phyloP scores from a whole-genome alignment of 1,140 invertebrate genomes.

The Penaeus indicus region DNA sequence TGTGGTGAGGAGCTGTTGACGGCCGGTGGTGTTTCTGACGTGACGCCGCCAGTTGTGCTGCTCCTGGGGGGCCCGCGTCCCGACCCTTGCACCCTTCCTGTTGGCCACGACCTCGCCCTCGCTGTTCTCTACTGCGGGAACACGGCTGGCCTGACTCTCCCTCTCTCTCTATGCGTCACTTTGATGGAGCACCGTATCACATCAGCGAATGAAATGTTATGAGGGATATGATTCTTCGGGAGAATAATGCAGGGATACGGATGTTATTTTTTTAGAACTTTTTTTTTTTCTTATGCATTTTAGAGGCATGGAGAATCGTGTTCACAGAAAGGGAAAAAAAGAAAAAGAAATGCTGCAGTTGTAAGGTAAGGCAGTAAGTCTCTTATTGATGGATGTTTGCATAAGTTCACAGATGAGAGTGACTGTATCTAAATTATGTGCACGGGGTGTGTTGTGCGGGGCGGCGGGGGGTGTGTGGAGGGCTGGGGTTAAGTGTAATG shows the following conservation, averaged over 20 bases:
- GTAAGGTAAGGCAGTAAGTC: too few species aligned
- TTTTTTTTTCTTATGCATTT: background rate
- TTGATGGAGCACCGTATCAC: background rate
- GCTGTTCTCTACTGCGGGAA: background rate
- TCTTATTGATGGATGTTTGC: slow-evolving; percentile 24
- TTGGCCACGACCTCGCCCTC: slow-evolving; percentile 7
- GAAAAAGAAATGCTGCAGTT: too few species aligned
- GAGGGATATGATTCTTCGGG: too few species aligned
- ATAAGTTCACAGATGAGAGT: slow-evolving; percentile 2
- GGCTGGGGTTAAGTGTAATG: slow-evolving; percentile 26
- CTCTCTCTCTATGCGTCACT: too few species aligned
- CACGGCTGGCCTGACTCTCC: too few species aligned
- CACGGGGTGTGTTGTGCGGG: slow-evolving; percentile 16
- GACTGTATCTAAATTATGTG: slow-evolving; percentile 21
- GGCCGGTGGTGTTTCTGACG: slow-evolving; percentile 24
- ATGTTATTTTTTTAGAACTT: background rate
- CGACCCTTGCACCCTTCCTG: background rate
- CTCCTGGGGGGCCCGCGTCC: slow-evolving; percentile 13
- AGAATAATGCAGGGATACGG: background rate
- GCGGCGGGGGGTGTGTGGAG: background rate
- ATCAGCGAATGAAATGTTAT: background rate
- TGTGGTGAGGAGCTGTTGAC: slow-evolving; percentile 21
- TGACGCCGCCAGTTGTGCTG: slow-evolving; percentile 7
- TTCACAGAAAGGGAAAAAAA: background rate
- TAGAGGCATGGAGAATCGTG: too few species aligned